A percentile compares a stretch with the other conserved stretches of the same genome.
Conservation (phyloP, 1,140 invertebrate genomes). For the Schmidtea mediterranea region DNA sequence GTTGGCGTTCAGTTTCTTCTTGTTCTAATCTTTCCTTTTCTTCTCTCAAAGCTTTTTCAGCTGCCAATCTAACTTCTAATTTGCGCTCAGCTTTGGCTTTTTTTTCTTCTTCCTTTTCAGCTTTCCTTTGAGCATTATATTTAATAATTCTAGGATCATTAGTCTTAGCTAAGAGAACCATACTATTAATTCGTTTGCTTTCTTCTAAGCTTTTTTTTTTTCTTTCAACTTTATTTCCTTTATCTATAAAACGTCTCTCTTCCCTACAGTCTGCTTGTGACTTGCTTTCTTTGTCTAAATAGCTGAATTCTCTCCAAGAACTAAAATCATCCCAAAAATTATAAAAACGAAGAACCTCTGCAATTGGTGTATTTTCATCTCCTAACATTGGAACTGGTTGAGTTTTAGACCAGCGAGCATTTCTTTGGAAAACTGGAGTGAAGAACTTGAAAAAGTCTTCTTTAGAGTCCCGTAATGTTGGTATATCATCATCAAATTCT, state of each 20-base stretch:
- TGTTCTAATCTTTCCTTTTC: background rate
- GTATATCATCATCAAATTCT: constrained; percentile 61
- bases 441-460: constrained; percentile 58
- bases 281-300: constrained; percentile 90
- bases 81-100: background rate
- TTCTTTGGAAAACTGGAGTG: constrained; percentile 49
- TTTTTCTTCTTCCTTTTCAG: background rate
- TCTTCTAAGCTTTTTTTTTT: background rate
- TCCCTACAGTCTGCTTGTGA: constrained; percentile 48
- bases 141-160: background rate
- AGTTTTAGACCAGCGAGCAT: constrained; percentile 64
- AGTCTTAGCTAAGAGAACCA: background rate
- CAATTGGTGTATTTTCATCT: constrained; percentile 34
- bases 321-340: constrained; percentile 62
- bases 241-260: background rate
- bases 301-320: too few relatives aligned
- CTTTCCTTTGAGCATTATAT: background rate
- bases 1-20: background rate
- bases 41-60: constrained; percentile 1
- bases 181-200: background rate
- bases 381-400: constrained; percentile 58
- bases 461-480: constrained; percentile 36
- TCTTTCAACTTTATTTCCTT: background rate
- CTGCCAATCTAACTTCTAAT: background rate
- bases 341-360: constrained; percentile 33